phyloP scores from a whole-genome alignment of 2,797 vertebrate genomes.

The Helicolenus hilgendorfi region DNA sequence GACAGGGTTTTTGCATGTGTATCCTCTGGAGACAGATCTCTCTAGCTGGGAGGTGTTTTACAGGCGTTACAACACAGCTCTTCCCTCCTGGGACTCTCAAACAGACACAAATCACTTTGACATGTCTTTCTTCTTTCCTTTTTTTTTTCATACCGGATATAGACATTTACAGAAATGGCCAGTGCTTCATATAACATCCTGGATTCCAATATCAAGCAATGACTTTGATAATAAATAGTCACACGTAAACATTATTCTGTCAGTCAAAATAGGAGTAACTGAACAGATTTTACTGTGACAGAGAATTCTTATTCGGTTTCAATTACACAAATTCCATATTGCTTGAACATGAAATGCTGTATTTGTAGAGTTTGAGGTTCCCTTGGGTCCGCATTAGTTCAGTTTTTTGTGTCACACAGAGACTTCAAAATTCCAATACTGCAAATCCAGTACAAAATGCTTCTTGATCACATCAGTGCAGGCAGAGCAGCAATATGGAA shows the following conservation, averaged over 20 bases:
- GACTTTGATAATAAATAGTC: constrained; percentile 25
- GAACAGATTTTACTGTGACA: not conserved
- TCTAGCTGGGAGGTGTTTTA: constrained; percentile 87
- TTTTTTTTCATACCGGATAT: not conserved
- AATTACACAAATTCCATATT: constrained; percentile 19
- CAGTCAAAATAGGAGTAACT: constrained; percentile 50
- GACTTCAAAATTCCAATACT: constrained; percentile 17
- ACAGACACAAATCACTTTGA: constrained; percentile 87
- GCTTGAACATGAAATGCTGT: constrained; percentile 31
- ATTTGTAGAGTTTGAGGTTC: constrained; percentile 26
- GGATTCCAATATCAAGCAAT: not conserved
- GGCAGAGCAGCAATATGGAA: constrained; percentile 39
- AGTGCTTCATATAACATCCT: constrained; percentile 11
- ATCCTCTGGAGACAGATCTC: constrained; percentile 76
- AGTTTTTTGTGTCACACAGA: constrained; percentile 16
- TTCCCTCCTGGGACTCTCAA: constrained; percentile 74
- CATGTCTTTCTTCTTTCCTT: constrained; percentile 59
- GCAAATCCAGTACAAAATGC: constrained; percentile 49
- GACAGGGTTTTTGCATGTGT: constrained; percentile 81
- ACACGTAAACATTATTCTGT: constrained; percentile 14
- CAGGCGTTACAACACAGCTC: constrained; percentile 77
- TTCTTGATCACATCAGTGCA: constrained; percentile 53
- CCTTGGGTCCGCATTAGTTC: constrained; percentile 29
- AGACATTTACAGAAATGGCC: constrained; percentile 37
- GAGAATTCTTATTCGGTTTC: not conserved